Conservation (phyloP, 2,797 vertebrate species). For the Arremon aurantiirostris region DNA sequence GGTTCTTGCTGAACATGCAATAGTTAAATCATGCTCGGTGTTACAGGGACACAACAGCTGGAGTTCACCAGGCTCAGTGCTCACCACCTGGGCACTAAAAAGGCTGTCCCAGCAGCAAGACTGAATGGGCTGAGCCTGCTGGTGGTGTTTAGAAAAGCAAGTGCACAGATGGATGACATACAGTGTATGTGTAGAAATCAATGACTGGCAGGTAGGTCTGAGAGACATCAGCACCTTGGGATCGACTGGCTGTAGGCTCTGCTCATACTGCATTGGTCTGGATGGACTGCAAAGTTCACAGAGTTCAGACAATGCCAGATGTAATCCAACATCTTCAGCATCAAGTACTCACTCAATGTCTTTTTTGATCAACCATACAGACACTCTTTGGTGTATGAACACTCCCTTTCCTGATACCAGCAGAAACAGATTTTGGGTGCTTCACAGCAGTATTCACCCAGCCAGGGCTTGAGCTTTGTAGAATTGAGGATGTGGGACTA, state of each 20-base stretch:
- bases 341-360: background rate
- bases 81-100: background rate
- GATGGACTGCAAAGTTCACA: background rate
- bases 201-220: background rate
- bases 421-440: background rate
- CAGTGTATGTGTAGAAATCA: background rate
- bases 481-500: background rate
- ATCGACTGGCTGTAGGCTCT: background rate
- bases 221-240: background rate
- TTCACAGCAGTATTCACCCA: background rate
- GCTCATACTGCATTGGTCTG: background rate
- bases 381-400: background rate
- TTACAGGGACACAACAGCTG: background rate
- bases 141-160: background rate
- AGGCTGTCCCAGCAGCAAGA: background rate
- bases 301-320: background rate
- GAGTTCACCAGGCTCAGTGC: background rate
- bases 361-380: background rate
- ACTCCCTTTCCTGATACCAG: background rate
- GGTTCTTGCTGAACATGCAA: background rate
- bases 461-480: background rate
- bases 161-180: background rate
- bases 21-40: rapidly evolving
- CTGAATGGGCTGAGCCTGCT: background rate
- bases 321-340: background rate